These are phyloP conservation scores for Morone chrysops DNA, from an alignment of 2,113 vertebrate genomes.

Conservation along the genomic window DNA sequence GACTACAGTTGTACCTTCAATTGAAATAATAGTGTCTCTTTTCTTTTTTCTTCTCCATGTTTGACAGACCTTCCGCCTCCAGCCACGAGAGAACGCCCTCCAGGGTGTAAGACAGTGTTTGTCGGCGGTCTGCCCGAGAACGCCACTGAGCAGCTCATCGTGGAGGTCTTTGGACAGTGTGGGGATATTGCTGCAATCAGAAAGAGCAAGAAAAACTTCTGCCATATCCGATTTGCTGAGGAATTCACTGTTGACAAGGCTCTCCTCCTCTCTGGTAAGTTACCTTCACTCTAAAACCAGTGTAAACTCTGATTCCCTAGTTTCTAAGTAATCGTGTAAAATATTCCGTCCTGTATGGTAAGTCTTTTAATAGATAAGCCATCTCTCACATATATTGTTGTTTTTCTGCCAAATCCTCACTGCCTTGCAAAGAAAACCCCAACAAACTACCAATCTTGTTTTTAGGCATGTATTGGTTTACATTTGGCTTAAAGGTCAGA, in stretches of 20 bases:
- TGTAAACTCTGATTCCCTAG: no score
- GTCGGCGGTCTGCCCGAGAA: constrained; percentile 91
- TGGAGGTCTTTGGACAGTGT: constrained; percentile 91
- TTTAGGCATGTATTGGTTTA: constrained; percentile 43
- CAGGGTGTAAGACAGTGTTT: constrained; percentile 92
- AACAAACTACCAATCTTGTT: neutral
- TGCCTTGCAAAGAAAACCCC: neutral
- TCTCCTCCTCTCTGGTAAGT: constrained; percentile 76
- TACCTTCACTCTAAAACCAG: neutral
- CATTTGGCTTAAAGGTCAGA: constrained; percentile 53
- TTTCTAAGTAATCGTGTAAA: neutral
- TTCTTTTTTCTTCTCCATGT: constrained; percentile 13
- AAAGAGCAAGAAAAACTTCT: constrained; percentile 92
- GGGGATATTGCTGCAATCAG: constrained; percentile 91
- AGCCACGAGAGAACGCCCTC: constrained; percentile 89
- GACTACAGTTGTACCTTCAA: neutral
- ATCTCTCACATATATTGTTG: neutral
- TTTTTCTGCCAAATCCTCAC: neutral
- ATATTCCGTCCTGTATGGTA: neutral
- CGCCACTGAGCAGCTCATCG: constrained; percentile 88
- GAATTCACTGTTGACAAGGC: constrained; percentile 68
- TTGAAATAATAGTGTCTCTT: neutral
- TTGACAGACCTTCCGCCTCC: constrained; percentile 88
- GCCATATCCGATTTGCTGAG: constrained; percentile 90
- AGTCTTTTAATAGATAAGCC: neutral